Evolutionary conservation across 1,140 invertebrate species (phyloP), one percentile per base, ranked within the genome.

Genomic region (Maniola jurtina): DNA sequence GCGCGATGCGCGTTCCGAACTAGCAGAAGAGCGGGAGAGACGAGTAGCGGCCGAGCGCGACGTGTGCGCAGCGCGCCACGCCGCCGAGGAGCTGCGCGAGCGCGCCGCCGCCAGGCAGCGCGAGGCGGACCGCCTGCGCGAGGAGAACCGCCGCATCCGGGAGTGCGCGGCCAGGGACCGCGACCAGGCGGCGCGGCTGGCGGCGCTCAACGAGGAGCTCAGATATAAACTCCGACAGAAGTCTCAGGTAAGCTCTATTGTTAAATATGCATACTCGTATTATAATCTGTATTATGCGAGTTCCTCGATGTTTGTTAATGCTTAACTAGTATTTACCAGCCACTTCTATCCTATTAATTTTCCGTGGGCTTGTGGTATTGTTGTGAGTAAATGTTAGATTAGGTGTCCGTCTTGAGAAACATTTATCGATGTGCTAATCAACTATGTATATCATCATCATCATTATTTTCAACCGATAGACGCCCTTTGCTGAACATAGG

Each of bases 171-270:
- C 94, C 38, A 92, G 95, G 33, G 94, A 97, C 79, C 91, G 91
- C 0, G 95, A 95, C 71, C 95, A 96, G 56, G 96, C 96, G 64
- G 94, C 96, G 60, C 91, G 95, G 10, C 82, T 97, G 5, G 93
- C 93, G 0, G 94, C 95, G 75, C 93, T 96, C 74, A 97, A 97
- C 80, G 97, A 98, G 89, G 95, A 97, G 86, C 91, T 98, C 2
- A 93, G 95, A 76, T 98, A 96, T 93, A 95, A 95, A 81, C 92
- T 98, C 57, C 93, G 95, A 76, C 95, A 96, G 72, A 96, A 95
- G 77, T 94, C 93, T 38, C 94, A 95, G 77, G 93, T 95, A 45
- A 45, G 42, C 42, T 45, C 5, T 45, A 45, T 13, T 11, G 38
- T 3, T 40, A 6, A 11, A 2, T 40, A 0, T 40, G 8, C 14